A percentile compares a stretch with the other conserved stretches of the same genome.
These are phyloP conservation scores for Priocnemis perturbator DNA, from an alignment of 2,888 invertebrate species.

Conservation along the genomic window DNA sequence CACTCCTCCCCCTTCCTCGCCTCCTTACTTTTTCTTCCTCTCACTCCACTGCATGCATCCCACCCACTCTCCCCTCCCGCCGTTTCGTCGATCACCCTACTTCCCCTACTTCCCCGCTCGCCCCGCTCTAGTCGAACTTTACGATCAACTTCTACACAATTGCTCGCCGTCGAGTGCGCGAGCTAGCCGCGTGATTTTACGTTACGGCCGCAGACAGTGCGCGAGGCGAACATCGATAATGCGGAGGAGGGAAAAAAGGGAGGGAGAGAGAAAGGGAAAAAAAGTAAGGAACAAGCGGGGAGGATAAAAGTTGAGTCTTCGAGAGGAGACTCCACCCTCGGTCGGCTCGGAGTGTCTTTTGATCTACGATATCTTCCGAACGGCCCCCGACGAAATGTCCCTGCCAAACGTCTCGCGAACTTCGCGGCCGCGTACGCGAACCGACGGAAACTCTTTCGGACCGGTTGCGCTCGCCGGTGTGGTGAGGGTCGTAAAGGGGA, in stretches of 20 bases:
- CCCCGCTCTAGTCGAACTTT: slow-evolving; percentile 16
- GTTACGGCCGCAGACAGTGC: slow-evolving; percentile 19
- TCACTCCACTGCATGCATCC: no score
- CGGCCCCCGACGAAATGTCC: no score
- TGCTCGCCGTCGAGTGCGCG: slow-evolving; percentile 17
- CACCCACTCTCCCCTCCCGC: no score
- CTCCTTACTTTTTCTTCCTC: no score
- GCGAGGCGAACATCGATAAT: slow-evolving; percentile 29
- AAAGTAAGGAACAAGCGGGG: not conserved
- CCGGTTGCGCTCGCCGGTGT: no score
- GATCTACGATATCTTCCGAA: slow-evolving; percentile 23
- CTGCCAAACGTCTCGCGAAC: no score
- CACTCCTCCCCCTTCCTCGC: not conserved
- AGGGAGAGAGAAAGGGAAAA: slow-evolving; percentile 1
- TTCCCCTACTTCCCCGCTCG: not conserved
- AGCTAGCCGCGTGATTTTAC: slow-evolving; percentile 31
- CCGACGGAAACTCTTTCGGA: no score
- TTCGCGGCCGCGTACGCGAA: no score
- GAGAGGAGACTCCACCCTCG: not conserved
- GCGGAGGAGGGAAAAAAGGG: slow-evolving; percentile 23
- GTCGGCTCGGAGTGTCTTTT: slow-evolving; percentile 18
- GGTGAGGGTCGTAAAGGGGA: no score
- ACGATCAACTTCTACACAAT: slow-evolving; percentile 27
- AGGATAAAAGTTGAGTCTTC: not conserved
- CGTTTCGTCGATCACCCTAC: no score